These are phyloP conservation scores for Diadophis punctatus DNA, from an alignment of 2,113 vertebrate genomes.

Conservation along the genomic window DNA sequence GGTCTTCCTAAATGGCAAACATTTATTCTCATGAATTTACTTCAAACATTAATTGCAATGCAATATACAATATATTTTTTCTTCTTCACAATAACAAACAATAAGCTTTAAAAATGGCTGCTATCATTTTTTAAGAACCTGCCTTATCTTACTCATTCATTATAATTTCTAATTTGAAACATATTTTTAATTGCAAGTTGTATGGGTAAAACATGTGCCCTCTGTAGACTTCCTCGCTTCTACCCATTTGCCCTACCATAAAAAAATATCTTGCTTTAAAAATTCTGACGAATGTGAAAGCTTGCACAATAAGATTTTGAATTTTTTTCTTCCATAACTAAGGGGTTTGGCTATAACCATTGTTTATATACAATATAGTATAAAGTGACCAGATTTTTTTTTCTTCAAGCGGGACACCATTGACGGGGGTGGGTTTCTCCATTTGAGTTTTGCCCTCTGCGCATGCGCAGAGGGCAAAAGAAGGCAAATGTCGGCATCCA, in stretches of 20 bases:
- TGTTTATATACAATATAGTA: too few species aligned
- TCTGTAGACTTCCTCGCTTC: not conserved
- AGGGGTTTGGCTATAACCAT: not conserved
- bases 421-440: too few species aligned
- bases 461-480: too few species aligned
- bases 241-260: not conserved
- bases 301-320: not conserved
- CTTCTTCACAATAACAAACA: not conserved
- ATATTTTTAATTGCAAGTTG: not conserved
- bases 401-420: too few species aligned
- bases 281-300: not conserved
- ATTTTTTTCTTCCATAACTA: not conserved
- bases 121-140: not conserved
- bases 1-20: not conserved
- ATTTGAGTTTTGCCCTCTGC: too few species aligned
- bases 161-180: not conserved
- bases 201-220: not conserved
- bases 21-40: not conserved
- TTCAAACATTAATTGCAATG: not conserved
- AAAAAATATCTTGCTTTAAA: not conserved
- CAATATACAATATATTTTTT: not conserved
- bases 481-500: too few species aligned
- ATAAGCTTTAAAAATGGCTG: not conserved
- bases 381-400: too few species aligned
- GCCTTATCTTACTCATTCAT: not conserved